Base-by-base conservation (phyloP, 1,140 invertebrate species). In the Aphidius ervi region DNA sequence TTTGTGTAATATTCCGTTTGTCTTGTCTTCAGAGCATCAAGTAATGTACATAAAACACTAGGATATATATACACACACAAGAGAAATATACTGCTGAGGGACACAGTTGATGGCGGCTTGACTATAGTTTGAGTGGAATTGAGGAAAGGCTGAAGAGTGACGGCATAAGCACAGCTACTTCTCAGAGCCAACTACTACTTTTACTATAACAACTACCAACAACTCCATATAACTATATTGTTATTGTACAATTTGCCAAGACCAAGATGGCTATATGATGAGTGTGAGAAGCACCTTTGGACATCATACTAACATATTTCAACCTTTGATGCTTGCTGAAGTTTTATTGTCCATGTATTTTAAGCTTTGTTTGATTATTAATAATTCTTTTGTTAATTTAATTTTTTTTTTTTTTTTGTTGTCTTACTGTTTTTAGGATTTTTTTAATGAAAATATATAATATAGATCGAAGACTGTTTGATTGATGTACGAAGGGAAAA, bases 1-100 rank as follows among this genome's bases (percentile, higher is more conserved):
- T 80, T 80, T 79, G 77, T 78, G 76, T 79, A 80, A 80, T 80
- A 80, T 80, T 80, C 75, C 78, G 78, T 78, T 80, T 80, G 78
- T 80, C 78, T 80, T 79, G 75, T 71, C 75, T 77, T 74, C 70
- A 73, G 74, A 78, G 74, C 72, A 75, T 75, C 72, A 72, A 70
- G 76, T 79, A 78, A 80, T 80, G 78, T 76, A 79, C 74, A 80
- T 74, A 80, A 31, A 31, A 77, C 74, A 70, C 70, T 50, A 68
- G 52, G 65, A 43, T 39, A 31, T 31, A 31, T 31, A 31, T 31
- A 31, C 2, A 31, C 23, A 45, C 41, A 47, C 41, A 52, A 60
- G 56, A 58, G 58, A 63, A 46, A 46, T 60, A 63, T 57, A 56
- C 66, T 49, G 61, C 66, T 49, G 61, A 65, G 58, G 53, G 49